Evolutionary conservation across 2,113 vertebrate species (phyloP).

Genomic region (Caranx melampygus): DNA sequence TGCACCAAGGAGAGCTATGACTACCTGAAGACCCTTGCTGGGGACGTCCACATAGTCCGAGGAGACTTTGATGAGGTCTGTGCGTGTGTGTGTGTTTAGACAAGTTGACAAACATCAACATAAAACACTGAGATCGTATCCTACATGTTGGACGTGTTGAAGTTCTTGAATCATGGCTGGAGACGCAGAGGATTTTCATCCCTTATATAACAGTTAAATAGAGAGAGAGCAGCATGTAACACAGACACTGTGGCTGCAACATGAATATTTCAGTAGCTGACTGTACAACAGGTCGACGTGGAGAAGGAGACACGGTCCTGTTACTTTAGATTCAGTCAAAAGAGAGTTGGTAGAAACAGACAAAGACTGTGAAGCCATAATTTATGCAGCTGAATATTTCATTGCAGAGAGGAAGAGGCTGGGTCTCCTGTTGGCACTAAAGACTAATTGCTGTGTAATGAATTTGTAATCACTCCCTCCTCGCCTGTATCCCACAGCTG

Average conservation of each 20-base stretch:
- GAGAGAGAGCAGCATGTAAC: background rate
- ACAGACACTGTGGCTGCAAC: background rate
- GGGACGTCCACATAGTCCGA: conserved; percentile 97
- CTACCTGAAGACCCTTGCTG: conserved; percentile 98
- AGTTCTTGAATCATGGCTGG: too few species aligned
- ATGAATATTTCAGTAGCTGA: background rate
- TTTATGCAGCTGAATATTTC: conserved; percentile 7
- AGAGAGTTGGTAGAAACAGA: background rate
- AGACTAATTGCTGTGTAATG: conserved; percentile 17
- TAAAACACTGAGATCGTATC: too few species aligned
- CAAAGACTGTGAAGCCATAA: too few species aligned
- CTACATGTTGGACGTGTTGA: too few species aligned
- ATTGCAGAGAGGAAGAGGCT: background rate
- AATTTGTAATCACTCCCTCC: conserved; percentile 9
- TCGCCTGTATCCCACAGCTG: background rate
- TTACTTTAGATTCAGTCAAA: background rate
- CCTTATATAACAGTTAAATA: background rate
- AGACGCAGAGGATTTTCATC: background rate
- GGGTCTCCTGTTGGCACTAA: background rate
- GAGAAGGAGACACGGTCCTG: background rate
- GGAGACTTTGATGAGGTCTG: conserved; percentile 98
- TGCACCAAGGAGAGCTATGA: conserved; percentile 99
- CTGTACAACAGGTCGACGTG: background rate
- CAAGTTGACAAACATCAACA: too few species aligned
- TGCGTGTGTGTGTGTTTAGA: background rate